These are phyloP conservation scores for Volucella zonaria DNA, from an alignment of 2,888 invertebrate species.

Conservation along the genomic window DNA sequence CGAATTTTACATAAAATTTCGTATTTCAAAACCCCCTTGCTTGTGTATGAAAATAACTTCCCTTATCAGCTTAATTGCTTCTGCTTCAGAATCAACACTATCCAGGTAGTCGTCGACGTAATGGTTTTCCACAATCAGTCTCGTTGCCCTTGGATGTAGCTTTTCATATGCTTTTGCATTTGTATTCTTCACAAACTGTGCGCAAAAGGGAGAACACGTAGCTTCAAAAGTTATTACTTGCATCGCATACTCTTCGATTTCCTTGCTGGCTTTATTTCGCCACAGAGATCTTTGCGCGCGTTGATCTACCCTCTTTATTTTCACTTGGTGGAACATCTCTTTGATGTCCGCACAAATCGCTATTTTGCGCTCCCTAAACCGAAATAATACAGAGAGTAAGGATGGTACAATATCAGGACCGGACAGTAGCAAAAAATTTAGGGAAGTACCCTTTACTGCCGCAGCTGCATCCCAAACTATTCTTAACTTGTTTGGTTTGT, in stretches of 20 bases:
- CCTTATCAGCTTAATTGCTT: constrained; percentile 4
- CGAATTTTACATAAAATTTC: neutral
- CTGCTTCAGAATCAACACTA: constrained; percentile 25
- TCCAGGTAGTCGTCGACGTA: constrained; percentile 29
- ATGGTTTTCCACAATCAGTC: constrained; percentile 26
- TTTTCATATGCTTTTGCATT: constrained; percentile 25
- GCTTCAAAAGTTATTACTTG: constrained; percentile 72
- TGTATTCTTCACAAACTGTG: constrained; percentile 37
- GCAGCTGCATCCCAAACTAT: constrained; percentile 61
- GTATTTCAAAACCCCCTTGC: constrained; percentile 24
- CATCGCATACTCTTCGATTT: constrained; percentile 65
- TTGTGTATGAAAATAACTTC: constrained; percentile 25
- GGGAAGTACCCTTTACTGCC: constrained; percentile 76
- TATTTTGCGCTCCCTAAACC: constrained; percentile 78
- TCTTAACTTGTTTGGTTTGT: no score
- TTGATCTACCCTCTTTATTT: constrained; percentile 69
- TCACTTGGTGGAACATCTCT: constrained; percentile 75
- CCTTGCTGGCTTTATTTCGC: constrained; percentile 65
- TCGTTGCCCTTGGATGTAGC: constrained; percentile 21
- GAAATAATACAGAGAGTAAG: constrained; percentile 78
- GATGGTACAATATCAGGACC: constrained; percentile 78
- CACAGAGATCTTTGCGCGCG: constrained; percentile 76
- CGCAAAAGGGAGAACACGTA: constrained; percentile 64
- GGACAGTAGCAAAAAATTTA: constrained; percentile 77
- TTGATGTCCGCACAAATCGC: constrained; percentile 78